These are phyloP conservation scores for Amphipyra tragopoginis DNA, from an alignment of 2,888 invertebrate genomes.

Conservation along the genomic window DNA sequence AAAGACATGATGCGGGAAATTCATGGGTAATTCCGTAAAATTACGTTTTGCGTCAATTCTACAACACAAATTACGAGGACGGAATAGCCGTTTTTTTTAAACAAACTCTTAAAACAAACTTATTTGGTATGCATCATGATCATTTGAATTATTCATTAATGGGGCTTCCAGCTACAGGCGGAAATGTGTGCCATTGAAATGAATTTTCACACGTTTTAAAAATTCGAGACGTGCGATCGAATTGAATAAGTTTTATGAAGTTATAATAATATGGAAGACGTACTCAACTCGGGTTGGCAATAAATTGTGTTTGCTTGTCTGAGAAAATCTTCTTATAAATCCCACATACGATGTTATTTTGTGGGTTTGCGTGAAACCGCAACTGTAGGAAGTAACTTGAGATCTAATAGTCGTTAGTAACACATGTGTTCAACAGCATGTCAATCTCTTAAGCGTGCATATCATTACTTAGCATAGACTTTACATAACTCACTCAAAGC, in stretches of 20 bases:
- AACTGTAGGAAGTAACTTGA: constrained; percentile 73
- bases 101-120: constrained; percentile 26
- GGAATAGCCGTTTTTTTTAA: not conserved
- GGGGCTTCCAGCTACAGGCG: constrained; percentile 17
- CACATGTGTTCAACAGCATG: constrained; percentile 42
- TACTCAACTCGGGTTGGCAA: constrained; percentile 16
- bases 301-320: constrained; percentile 42
- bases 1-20: constrained; percentile 22
- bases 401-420: constrained; percentile 63
- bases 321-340: constrained; percentile 49
- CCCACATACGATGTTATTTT: constrained; percentile 53
- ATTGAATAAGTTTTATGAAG: constrained; percentile 34
- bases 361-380: constrained; percentile 67
- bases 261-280: constrained; percentile 18
- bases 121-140: constrained; percentile 38
- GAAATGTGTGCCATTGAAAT: constrained; percentile 31
- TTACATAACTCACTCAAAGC: constrained; percentile 25
- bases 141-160: constrained; percentile 44
- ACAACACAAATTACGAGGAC: constrained; percentile 3
- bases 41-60: constrained; percentile 8
- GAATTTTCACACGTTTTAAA: constrained; percentile 47
- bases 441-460: constrained; percentile 33
- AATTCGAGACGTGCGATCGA: constrained; percentile 19
- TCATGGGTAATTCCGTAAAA: constrained; percentile 27
- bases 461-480: constrained; percentile 16